Base-by-base conservation (phyloP, 2,888 invertebrate genomes). In the Myopa testacea region DNA sequence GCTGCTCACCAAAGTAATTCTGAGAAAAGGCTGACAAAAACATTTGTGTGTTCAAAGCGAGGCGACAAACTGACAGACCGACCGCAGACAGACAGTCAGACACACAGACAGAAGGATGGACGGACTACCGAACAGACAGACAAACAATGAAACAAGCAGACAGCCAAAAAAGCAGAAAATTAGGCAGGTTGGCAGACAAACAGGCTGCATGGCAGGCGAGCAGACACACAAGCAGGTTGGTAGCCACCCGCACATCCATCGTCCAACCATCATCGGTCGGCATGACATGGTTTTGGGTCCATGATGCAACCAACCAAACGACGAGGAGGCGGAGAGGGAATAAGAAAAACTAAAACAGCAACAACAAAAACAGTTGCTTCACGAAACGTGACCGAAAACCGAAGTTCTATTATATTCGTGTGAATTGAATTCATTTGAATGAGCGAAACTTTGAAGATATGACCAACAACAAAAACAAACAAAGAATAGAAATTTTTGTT, bases 381-480 rank as follows among this genome's bases (percentile, higher is more conserved):
- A 73, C 72, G 68, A 68, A 80, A 80, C 79, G 79, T 80, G 79
- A 76, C 78, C 79, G 78, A 69, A 70, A 10, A 45, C 45, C 45
- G 10, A 45, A 45, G 10, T 45, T 10, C 45, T 58, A 74, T 69
- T 73, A 52, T 52, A 70, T 68, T 80, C 76, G 67, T 58, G 68
- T 52, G 72, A 67, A 72, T 76, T 74, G 69, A 69, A 78, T 74
- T 78, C 60, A 60, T 60, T 65, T 65, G n/a, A 62, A 63, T 14
- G 58, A 58, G n/a, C n/a, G n/a, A 63, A 34, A 19, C 55, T 4
- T 10, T 7, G 10, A 14, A 4, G 16, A n/a, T 10, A 65, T 34
- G 16, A 65, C 8, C 65, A 37, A 65, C 65, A 38, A 62, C n/a
- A 62, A 62, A 12, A 73, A n/a, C 62, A 62, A 45, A 55, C 26